A percentile compares a stretch with the other conserved stretches of the same genome.
Evolutionary conservation across 2,797 vertebrate genomes (phyloP).

Genomic region (Hyperoplus lanceolatus): DNA sequence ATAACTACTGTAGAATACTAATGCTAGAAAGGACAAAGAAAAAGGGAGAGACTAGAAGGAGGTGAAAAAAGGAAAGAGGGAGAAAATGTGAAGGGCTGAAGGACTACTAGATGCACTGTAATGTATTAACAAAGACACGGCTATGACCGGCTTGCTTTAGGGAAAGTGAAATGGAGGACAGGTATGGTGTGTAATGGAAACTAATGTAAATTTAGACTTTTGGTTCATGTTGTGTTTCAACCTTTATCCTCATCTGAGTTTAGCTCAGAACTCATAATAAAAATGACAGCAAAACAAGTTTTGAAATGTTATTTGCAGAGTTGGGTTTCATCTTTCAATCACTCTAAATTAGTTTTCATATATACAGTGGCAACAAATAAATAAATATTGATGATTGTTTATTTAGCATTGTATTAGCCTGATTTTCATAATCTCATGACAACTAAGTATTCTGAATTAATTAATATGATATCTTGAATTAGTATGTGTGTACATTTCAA

Average conservation of each 20-base stretch:
- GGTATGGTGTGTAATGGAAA: no score
- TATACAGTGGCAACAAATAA: not conserved
- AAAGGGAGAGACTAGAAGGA: constrained; percentile 3
- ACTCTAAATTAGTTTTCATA: not conserved
- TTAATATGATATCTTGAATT: constrained; percentile 25
- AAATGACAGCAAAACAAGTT: not conserved
- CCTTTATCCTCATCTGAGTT: not conserved
- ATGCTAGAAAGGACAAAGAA: constrained; percentile 33
- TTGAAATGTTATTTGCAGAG: not conserved
- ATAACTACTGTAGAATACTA: constrained; percentile 41
- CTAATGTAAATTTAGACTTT: not conserved
- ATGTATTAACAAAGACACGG: not conserved
- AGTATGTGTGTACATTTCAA: constrained; percentile 33
- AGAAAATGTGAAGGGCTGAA: constrained; percentile 8
- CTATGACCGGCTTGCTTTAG: not conserved
- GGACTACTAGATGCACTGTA: constrained; percentile 8
- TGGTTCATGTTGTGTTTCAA: not conserved
- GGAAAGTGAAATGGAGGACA: not conserved
- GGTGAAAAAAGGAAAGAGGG: constrained; percentile 11
- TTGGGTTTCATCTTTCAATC: not conserved
- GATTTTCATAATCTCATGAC: not conserved
- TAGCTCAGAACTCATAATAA: constrained; percentile 1
- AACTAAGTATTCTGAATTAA: constrained; percentile 2
- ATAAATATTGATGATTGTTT: not conserved
- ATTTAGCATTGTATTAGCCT: not conserved